phyloP scores from a whole-genome alignment of 1,140 invertebrate genomes.

The Megathymus violae region DNA sequence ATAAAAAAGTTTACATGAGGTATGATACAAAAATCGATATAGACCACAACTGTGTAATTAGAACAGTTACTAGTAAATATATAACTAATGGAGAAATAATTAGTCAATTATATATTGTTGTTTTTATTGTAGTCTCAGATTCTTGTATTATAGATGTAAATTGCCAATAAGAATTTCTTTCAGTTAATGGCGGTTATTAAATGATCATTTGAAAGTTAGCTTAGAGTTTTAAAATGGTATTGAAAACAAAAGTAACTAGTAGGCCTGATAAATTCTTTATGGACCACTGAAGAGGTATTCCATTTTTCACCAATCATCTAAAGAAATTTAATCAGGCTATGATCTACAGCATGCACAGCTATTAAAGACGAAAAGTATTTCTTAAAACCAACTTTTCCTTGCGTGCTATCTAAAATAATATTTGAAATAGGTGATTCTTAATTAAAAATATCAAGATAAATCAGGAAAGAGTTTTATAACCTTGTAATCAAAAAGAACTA shows the following conservation, averaged over 20 bases:
- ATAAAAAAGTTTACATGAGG: conserved; percentile 22
- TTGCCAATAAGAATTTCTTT: too few species aligned
- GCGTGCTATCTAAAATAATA: conserved; percentile 32
- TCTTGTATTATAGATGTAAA: too few species aligned
- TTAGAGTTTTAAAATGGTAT: conserved; percentile 51
- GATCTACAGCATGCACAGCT: conserved; percentile 46
- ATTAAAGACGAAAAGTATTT: conserved; percentile 25
- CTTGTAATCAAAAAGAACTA: conserved; percentile 29
- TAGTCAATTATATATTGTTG: too few species aligned
- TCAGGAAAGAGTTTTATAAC: conserved; percentile 15
- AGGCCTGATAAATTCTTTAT: conserved; percentile 70
- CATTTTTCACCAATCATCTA: conserved; percentile 61
- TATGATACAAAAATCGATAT: conserved; percentile 27
- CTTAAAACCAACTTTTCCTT: conserved; percentile 35
- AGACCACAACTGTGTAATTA: conserved; percentile 7
- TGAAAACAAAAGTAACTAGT: conserved; percentile 74
- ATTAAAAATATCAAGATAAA: conserved; percentile 11
- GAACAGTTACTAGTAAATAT: conserved; percentile 7
- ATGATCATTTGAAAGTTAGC: too few species aligned
- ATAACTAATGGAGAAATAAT: too few species aligned
- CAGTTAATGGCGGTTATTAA: too few species aligned
- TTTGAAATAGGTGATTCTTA: conserved; percentile 21
- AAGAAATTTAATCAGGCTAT: conserved; percentile 44
- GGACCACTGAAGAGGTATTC: conserved; percentile 82
- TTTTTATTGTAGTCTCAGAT: too few species aligned